Base-by-base conservation (phyloP, 2,888 invertebrate genomes). In the Blastobasis adustella region DNA sequence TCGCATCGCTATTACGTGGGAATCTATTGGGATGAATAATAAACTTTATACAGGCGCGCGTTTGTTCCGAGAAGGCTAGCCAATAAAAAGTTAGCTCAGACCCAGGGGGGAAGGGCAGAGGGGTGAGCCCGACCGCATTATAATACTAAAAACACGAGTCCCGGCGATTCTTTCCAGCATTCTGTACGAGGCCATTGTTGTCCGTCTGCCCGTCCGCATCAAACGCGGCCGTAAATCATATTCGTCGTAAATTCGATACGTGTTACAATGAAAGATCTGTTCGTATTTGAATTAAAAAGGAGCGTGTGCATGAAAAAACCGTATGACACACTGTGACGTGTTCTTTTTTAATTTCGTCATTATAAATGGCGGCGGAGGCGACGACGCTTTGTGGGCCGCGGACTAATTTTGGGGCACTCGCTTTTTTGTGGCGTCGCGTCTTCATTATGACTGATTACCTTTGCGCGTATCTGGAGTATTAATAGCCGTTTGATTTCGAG, bases 151-250 rank as follows among this genome's bases (percentile, higher is more conserved):
- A 81, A 83, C 82, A 82, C 72, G 71, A 71, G 75, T 61, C 61
- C 68, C 71, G 71, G 56, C 69, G 72, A 67, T 76, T 70, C 75
- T 74, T 73, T 73, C 71, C 62, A 66, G 62, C 76, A 68, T 69
- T 65, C 67, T 79, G 79, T 79, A 74, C 72, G 78, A 71, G 71
- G 66, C 79, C 73, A 84, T 86, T 86, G 86, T 84, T 75, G 78
- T 75, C 71, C 76, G 79, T 70, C 71, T 75, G 84, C 84, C 84
- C 81, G 78, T 82, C 82, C 81, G 80, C 84, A 84, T 87, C 85
- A 81, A 81, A 82, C 73, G 76, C 73, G 82, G 64, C 67, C 79
- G 72, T 88, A 87, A 87, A 88, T 88, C 87, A 88, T 86, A 84
- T 81, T 76, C 74, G 79, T 81, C 83, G 78, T 87, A 87, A 86